phyloP scores from a whole-genome alignment of 2,113 vertebrate genomes.

The Caranx ignobilis region DNA sequence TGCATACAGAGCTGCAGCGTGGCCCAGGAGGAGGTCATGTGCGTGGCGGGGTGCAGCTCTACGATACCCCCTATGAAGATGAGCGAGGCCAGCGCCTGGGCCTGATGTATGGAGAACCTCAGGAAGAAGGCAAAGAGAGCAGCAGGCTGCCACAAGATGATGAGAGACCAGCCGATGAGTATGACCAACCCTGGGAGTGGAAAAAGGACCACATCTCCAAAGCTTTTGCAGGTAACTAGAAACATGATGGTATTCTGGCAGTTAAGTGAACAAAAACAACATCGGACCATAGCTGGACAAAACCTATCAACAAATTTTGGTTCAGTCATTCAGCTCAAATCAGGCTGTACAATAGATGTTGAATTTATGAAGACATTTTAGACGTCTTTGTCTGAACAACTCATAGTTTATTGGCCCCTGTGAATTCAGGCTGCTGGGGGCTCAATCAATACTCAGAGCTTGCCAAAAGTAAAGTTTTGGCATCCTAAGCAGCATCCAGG shows the following conservation, averaged over 20 bases:
- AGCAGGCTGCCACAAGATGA: slow-evolving; percentile 95
- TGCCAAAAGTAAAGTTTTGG: background rate
- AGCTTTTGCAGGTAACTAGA: slow-evolving; percentile 90
- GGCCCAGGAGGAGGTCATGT: slow-evolving; percentile 56
- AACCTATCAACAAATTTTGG: background rate
- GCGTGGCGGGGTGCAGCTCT: slow-evolving; percentile 87
- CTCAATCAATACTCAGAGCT: background rate
- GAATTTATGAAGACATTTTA: background rate
- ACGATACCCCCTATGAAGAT: slow-evolving; percentile 95
- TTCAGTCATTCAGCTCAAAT: background rate
- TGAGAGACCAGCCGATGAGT: slow-evolving; percentile 95
- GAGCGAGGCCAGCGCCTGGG: slow-evolving; percentile 71
- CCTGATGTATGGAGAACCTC: slow-evolving; percentile 81
- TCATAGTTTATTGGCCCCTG: background rate
- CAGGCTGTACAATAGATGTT: background rate
- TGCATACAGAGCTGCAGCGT: slow-evolving; percentile 80
- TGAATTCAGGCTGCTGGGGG: background rate
- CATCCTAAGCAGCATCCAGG: background rate
- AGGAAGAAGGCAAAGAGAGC: slow-evolving; percentile 89
- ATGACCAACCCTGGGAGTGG: slow-evolving; percentile 98
- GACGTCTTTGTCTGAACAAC: background rate
- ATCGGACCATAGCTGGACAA: background rate
- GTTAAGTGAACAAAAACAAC: background rate
- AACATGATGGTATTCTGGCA: background rate
- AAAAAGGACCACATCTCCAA: slow-evolving; percentile 93